These are phyloP conservation scores for Drosophila conformis DNA, from an alignment of 2,888 invertebrate genomes.

Conservation along the genomic window DNA sequence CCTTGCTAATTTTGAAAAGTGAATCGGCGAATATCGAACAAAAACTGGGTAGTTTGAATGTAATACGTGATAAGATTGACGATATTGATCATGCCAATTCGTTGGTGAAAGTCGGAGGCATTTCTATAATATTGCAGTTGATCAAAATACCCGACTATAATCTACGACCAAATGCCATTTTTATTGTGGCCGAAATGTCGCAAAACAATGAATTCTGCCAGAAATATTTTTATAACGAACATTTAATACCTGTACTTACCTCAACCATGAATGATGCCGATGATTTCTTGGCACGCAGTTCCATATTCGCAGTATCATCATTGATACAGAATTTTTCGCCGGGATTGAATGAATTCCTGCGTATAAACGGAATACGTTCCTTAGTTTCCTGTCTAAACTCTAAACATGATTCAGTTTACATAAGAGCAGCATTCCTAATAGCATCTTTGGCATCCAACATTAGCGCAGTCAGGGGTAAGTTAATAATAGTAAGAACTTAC, in stretches of 20 bases:
- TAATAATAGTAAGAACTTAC: no score
- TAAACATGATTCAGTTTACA: conserved; percentile 46
- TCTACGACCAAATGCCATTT: conserved; percentile 88
- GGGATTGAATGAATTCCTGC: conserved; percentile 58
- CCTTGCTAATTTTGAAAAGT: conserved; percentile 45
- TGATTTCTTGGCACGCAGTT: conserved; percentile 53
- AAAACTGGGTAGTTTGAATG: conserved; percentile 47
- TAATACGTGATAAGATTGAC: conserved; percentile 63
- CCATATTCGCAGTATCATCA: conserved; percentile 67
- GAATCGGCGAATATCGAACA: conserved; percentile 35
- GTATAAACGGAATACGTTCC: conserved; percentile 45
- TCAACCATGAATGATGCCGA: conserved; percentile 54
- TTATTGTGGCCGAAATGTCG: conserved; percentile 90
- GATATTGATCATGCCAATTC: conserved; percentile 66
- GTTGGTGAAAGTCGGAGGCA: conserved; percentile 64
- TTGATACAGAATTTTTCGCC: conserved; percentile 62
- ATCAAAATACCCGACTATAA: conserved; percentile 84
- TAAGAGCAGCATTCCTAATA: conserved; percentile 69
- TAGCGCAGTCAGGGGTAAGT: conserved; percentile 44
- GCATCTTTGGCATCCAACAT: conserved; percentile 52
- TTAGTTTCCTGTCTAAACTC: conserved; percentile 54
- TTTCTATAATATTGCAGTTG: conserved; percentile 31
- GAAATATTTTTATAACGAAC: conserved; percentile 88
- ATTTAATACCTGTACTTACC: conserved; percentile 87
- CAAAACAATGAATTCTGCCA: conserved; percentile 96